These are phyloP conservation scores for Dryobates pubescens DNA, from an alignment of 2,797 vertebrate genomes.

Conservation along the genomic window DNA sequence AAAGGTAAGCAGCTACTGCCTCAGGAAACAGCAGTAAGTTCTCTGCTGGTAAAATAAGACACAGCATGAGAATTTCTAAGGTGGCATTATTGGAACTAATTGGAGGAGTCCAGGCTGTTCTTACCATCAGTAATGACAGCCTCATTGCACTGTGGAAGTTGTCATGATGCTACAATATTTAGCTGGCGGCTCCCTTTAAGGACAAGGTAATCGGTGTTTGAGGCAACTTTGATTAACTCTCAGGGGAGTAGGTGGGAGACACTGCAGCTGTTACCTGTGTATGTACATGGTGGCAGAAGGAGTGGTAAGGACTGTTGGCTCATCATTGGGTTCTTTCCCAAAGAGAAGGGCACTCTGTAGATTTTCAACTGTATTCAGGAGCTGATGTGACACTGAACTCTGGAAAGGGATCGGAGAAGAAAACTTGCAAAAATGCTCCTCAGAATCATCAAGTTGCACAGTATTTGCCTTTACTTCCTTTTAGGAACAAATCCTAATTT, in stretches of 20 bases:
- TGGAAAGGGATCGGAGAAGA: constrained; percentile 7
- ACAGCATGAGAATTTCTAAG: neutral
- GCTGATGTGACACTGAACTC: constrained; percentile 74
- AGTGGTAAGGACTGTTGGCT: constrained; percentile 80
- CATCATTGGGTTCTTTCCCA: constrained; percentile 77
- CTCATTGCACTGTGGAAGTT: neutral
- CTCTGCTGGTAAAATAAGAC: neutral
- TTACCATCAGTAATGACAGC: neutral
- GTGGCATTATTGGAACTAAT: neutral
- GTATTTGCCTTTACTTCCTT: neutral
- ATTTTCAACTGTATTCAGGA: constrained; percentile 83
- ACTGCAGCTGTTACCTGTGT: constrained; percentile 82
- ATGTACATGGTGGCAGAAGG: constrained; percentile 87
- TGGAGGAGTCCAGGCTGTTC: neutral
- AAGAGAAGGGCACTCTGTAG: constrained; percentile 88
- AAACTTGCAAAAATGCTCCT: neutral
- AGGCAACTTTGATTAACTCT: neutral
- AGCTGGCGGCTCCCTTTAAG: neutral
- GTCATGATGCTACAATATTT: neutral
- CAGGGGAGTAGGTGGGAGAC: neutral
- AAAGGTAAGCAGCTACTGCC: neutral
- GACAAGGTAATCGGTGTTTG: neutral
- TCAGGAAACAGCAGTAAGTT: neutral
- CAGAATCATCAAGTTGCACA: neutral
- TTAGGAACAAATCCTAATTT: neutral